phyloP scores from a whole-genome alignment of 2,797 vertebrate species.

The Brachymystax lenok region DNA sequence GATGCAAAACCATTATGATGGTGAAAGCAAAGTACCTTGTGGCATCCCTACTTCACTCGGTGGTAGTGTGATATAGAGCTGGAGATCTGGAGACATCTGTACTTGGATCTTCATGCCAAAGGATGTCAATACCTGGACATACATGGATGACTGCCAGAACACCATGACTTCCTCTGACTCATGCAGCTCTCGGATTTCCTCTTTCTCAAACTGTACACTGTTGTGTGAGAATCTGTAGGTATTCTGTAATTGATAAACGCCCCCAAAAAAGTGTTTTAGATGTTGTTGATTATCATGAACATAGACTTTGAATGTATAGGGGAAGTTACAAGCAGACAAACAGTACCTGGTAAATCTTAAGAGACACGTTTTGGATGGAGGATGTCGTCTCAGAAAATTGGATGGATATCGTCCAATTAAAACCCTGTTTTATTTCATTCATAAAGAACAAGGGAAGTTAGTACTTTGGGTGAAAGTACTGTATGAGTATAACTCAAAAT shows the following conservation, averaged over 20 bases:
- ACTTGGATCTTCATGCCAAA: constrained; percentile 71
- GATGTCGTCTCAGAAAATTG: constrained; percentile 40
- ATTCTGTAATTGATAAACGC: constrained; percentile 47
- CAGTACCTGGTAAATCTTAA: constrained; percentile 64
- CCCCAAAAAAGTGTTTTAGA: not conserved
- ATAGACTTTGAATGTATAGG: not conserved
- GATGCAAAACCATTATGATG: no score
- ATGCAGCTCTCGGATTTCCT: constrained; percentile 61
- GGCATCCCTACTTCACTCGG: constrained; percentile 25
- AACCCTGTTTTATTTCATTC: constrained; percentile 42
- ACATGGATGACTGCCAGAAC: constrained; percentile 78
- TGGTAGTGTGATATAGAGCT: constrained; percentile 66
- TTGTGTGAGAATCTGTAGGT: constrained; percentile 59
- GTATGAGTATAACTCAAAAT: not conserved
- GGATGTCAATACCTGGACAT: constrained; percentile 63
- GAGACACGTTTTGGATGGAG: constrained; percentile 40
- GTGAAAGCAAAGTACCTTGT: constrained; percentile 56
- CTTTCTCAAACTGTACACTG: constrained; percentile 43
- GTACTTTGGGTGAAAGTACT: not conserved
- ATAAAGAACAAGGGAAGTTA: not conserved
- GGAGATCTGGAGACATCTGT: constrained; percentile 66
- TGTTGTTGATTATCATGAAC: constrained; percentile 7
- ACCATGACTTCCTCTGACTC: constrained; percentile 63
- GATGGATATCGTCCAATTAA: constrained; percentile 58
- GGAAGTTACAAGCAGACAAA: not conserved